Conservation (phyloP, 2,113 vertebrate genomes). For the Cervus canadensis region DNA sequence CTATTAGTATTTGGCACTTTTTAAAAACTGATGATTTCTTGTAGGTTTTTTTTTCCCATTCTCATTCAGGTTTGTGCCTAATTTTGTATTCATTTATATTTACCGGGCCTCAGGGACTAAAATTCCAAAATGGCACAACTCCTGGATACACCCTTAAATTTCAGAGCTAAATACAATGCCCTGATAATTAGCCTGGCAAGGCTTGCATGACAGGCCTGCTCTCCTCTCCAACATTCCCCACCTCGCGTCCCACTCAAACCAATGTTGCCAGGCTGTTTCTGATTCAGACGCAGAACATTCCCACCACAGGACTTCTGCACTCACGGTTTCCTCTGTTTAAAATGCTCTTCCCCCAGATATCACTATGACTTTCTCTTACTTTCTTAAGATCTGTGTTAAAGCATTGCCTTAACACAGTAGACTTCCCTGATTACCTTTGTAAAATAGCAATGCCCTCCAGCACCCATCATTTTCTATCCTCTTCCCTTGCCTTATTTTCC, state of each 20-base stretch:
- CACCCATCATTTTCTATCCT: not conserved
- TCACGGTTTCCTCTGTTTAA: not conserved
- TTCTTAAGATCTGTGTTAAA: not conserved
- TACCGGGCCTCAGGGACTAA: not conserved
- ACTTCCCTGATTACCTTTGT: not conserved
- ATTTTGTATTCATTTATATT: not conserved
- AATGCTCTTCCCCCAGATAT: not conserved
- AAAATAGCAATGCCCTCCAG: not conserved
- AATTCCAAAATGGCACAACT: not conserved
- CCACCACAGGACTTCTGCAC: not conserved
- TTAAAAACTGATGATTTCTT: not conserved
- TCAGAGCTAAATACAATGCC: not conserved
- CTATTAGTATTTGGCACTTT: not conserved
- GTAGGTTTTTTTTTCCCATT: not conserved
- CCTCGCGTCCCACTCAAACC: not conserved
- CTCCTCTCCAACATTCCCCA: not conserved
- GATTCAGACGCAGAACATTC: not conserved
- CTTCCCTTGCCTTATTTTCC: not conserved
- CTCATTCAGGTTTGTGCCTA: not conserved
- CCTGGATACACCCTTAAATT: not conserved
- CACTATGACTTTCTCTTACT: not conserved
- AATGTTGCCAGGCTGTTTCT: not conserved
- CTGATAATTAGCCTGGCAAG: not conserved
- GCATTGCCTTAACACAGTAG: not conserved
- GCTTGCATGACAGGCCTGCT: not conserved